Evolutionary conservation across 1,140 invertebrate genomes (phyloP), one percentile per base, ranked within the genome.

Genomic region (Palaemon carinicauda): DNA sequence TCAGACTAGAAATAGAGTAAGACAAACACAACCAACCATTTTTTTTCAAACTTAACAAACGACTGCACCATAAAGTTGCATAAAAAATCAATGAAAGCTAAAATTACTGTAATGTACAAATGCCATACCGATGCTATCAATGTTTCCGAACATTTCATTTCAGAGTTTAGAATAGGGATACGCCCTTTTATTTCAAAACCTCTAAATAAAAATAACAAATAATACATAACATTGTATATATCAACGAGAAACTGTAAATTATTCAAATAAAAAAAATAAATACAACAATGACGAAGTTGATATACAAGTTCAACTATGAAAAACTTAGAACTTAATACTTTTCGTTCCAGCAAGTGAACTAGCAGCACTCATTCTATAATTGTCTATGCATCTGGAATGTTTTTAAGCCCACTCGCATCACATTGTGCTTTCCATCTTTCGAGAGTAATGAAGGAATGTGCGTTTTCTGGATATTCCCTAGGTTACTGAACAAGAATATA

Each of bases 21-120:
- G 53, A 80, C 52, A 60, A 80, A 80, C 77, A 80, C 77, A 80
- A 80, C 77, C 77, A 80, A 80, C 27, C n/a, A 4, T 27, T 29
- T 80, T 31, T 52, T 60, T 60, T 14, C 56, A 80, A 80, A 80
- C 53, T 31, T 80, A 80, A 80, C 53, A 80, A 54, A 80, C 33
- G 52, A 80, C 53, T 80, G 77, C 53, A 80, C 77, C 77, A 60
- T 80, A 33, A 79, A 54, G 54, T 54, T 31, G 33, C 27, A 80
- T 60, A 33, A 27, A 80, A 19, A 80, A 31, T 15, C 1, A 80
- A 54, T 53, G 29, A 19, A 79, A 80, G 54, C 19, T 80, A 56
- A 80, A 80, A 80, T 80, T 60, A 80, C 54, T 56, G 27, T 80
- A 80, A 54, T 80, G 77, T 80, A 80, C 77, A 80, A 80, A 80